Evolutionary conservation across 2,113 vertebrate genomes (phyloP).

Genomic region (Pipa parva): DNA sequence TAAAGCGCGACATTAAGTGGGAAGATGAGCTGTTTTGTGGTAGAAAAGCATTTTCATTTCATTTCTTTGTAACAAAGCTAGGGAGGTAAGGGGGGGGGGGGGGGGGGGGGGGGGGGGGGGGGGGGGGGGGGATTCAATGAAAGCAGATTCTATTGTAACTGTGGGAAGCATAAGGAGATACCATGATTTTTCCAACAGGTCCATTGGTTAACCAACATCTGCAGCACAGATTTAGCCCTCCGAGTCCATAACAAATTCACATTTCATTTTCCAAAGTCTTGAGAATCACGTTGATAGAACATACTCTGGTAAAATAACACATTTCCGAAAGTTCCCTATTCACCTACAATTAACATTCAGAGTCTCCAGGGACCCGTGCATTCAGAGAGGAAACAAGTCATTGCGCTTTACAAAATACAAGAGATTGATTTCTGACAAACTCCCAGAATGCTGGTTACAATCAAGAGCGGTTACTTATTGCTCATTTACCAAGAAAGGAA

Average conservation of each 20-base stretch:
- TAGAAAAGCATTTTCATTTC: constrained; percentile 37
- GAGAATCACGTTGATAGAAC: background rate
- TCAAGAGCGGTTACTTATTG: constrained; percentile 15
- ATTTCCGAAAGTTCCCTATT: background rate
- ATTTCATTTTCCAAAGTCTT: background rate
- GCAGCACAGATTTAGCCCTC: background rate
- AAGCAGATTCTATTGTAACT: constrained; percentile 9
- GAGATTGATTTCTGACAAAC: constrained; percentile 25
- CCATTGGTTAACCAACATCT: background rate
- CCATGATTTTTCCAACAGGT: constrained; percentile 38
- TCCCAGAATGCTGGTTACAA: background rate
- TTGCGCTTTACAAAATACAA: background rate
- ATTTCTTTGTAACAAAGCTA: constrained; percentile 6
- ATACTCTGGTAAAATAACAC: background rate
- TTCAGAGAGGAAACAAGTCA: background rate
- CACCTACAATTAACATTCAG: background rate
- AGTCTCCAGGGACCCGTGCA: background rate
- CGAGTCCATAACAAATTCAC: background rate
- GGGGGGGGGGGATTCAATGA: background rate
- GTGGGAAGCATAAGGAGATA: constrained; percentile 28
- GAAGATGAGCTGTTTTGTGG: no score
- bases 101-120: no score
- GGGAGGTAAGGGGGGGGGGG: no score
- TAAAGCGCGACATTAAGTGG: no score
- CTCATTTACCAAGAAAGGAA: constrained; percentile 44